Conservation (phyloP, 2,888 invertebrate species). For the Drosophila gaucha region DNA sequence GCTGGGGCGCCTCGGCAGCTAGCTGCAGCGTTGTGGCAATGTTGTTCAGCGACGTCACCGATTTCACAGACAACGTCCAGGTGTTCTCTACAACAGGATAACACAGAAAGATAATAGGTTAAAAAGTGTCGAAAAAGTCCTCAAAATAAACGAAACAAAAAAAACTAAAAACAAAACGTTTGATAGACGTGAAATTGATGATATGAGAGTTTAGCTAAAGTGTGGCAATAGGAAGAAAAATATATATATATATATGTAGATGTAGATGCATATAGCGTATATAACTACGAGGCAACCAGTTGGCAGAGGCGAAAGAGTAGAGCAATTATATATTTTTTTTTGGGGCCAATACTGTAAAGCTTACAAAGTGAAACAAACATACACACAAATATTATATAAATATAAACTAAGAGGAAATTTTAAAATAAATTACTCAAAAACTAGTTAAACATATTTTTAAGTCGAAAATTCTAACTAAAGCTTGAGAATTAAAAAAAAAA, state of each 20-base stretch:
- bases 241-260: slow-evolving; percentile 12
- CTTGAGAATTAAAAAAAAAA: not conserved
- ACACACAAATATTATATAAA: slow-evolving; percentile 1
- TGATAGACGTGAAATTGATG: slow-evolving; percentile 22
- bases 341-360: slow-evolving; percentile 40
- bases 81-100: slow-evolving; percentile 74
- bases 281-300: slow-evolving; percentile 48
- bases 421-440: slow-evolving; percentile 7
- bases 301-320: slow-evolving; percentile 54
- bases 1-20: slow-evolving; percentile 41
- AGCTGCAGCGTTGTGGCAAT: slow-evolving; percentile 55
- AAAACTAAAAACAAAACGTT: slow-evolving; percentile 20
- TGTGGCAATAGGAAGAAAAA: slow-evolving; percentile 22
- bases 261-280: slow-evolving; percentile 3
- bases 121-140: slow-evolving; percentile 14
- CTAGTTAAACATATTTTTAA: slow-evolving; percentile 8
- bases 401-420: slow-evolving; percentile 3
- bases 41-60: slow-evolving; percentile 84
- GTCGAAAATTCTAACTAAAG: slow-evolving; percentile 11
- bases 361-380: slow-evolving; percentile 26
- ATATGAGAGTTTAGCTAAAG: slow-evolving; percentile 39
- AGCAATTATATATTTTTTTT: slow-evolving; percentile 8
- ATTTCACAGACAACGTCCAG: slow-evolving; percentile 83
- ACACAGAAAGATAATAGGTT: slow-evolving; percentile 67
- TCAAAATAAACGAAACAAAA: slow-evolving; percentile 1